A percentile compares a stretch with the other conserved stretches of the same genome.
Evolutionary conservation across 2,113 vertebrate species (phyloP).

Genomic region (Notothenia rossii): DNA sequence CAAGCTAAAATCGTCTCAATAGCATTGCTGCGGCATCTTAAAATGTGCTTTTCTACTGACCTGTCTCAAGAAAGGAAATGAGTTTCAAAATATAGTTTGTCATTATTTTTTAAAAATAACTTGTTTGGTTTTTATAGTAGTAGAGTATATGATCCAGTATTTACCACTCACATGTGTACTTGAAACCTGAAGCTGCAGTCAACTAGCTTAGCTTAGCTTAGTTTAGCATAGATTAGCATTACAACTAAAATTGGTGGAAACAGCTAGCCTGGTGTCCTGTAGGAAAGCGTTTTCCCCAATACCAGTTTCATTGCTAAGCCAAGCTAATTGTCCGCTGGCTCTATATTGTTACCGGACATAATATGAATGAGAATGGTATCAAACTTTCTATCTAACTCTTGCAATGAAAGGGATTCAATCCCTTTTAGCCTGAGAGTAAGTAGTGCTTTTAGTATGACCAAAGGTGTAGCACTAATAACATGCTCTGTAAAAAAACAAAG

Average conservation of each 20-base stretch:
- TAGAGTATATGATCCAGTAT: neutral
- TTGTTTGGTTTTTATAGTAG: neutral
- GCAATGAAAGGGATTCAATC: neutral
- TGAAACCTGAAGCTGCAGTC: neutral
- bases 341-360: neutral
- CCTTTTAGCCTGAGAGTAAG: neutral
- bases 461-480: neutral
- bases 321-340: neutral
- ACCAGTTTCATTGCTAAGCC: neutral
- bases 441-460: neutral
- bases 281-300: neutral
- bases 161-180: neutral
- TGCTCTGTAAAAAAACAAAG: neutral
- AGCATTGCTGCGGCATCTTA: neutral
- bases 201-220: too few relatives aligned
- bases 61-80: neutral
- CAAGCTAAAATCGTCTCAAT: conserved; percentile 26
- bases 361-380: neutral
- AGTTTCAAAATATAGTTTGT: neutral
- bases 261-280: neutral
- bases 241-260: neutral
- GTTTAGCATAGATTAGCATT: neutral
- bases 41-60: conserved; percentile 15
- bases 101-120: conserved; percentile 2
- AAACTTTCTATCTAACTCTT: neutral